phyloP scores from a whole-genome alignment of 2,113 vertebrate species.

The Malaclemys terrapin region DNA sequence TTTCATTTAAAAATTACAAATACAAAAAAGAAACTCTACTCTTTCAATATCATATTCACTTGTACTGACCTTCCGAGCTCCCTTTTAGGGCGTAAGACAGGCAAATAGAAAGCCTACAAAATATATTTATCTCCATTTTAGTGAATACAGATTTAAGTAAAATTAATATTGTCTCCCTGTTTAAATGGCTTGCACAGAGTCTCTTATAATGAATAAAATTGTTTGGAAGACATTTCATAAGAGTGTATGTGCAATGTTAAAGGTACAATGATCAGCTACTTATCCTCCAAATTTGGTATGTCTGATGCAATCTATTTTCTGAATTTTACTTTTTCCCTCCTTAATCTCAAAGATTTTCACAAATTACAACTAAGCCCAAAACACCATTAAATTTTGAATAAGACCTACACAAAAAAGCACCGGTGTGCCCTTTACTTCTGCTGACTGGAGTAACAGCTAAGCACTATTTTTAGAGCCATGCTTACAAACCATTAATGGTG shows the following conservation, averaged over 20 bases:
- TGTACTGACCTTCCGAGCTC: not conserved
- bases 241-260: not conserved
- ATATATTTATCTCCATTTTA: not conserved
- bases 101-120: not conserved
- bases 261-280: not conserved
- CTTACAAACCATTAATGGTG: not conserved
- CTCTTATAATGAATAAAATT: not conserved
- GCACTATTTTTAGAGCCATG: not conserved
- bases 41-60: not conserved
- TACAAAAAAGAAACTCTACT: not conserved
- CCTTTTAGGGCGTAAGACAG: not conserved
- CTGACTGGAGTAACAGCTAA: not conserved
- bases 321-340: not conserved
- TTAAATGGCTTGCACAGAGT: not conserved
- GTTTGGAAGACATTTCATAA: not conserved
- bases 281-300: not conserved
- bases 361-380: not conserved
- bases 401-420: not conserved
- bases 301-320: not conserved
- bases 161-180: not conserved
- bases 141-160: not conserved
- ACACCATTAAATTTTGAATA: not conserved
- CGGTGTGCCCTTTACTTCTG: not conserved
- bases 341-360: not conserved
- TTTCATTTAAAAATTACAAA: not conserved